Evolutionary conservation across 2,888 invertebrate genomes (phyloP).

Genomic region (Coleophora deauratella): DNA sequence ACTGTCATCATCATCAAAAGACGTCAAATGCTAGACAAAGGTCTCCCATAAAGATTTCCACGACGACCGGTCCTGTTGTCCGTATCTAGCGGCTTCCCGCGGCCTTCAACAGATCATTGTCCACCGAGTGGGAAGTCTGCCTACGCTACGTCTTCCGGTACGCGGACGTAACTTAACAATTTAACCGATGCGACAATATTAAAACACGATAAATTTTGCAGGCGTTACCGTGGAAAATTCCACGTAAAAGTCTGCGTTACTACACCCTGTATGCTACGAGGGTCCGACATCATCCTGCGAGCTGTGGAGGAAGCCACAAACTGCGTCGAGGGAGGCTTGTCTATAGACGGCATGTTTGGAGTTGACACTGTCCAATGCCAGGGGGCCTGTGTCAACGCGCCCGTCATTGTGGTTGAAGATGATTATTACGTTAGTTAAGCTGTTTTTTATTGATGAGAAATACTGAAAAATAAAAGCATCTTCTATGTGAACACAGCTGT

Average conservation of each 20-base stretch:
- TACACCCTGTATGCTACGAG: slow-evolving; percentile 59
- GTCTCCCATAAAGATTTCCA: too few relatives aligned
- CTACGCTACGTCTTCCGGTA: too few relatives aligned
- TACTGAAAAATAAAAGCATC: too few relatives aligned
- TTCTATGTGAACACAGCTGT: too few relatives aligned
- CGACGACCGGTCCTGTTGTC: too few relatives aligned
- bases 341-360: slow-evolving; percentile 46
- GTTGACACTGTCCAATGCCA: slow-evolving; percentile 54
- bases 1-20: too few relatives aligned
- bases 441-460: not conserved
- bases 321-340: slow-evolving; percentile 40
- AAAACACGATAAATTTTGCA: slow-evolving; percentile 14
- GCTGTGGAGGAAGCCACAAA: slow-evolving; percentile 42
- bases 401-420: slow-evolving; percentile 50
- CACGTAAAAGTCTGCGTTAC: slow-evolving; percentile 54
- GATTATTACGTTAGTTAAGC: slow-evolving; percentile 51
- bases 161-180: too few relatives aligned
- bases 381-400: slow-evolving; percentile 61
- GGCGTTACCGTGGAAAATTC: slow-evolving; percentile 47
- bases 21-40: too few relatives aligned
- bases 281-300: slow-evolving; percentile 40
- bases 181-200: too few relatives aligned
- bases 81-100: too few relatives aligned
- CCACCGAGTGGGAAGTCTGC: too few relatives aligned
- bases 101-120: too few relatives aligned